A percentile compares a stretch with the other conserved stretches of the same genome.
These are phyloP conservation scores for Anomalospiza imberbis DNA, from an alignment of 2,797 vertebrate species.

Conservation along the genomic window DNA sequence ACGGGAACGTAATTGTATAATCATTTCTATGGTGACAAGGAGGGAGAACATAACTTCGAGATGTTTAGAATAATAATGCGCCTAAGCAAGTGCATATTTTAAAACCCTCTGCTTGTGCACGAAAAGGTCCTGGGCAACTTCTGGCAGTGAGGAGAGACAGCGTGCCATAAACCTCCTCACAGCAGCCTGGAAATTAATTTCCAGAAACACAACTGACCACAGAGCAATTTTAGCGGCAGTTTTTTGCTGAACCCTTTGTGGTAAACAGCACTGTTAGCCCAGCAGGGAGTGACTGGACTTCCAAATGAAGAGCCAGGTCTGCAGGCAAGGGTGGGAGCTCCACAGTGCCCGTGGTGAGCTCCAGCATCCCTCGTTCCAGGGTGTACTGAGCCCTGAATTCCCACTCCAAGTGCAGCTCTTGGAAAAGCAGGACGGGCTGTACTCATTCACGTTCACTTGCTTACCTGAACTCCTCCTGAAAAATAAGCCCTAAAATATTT, in stretches of 20 bases:
- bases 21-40: constrained; percentile 65
- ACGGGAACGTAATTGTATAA: constrained; percentile 39
- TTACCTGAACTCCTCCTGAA: background rate
- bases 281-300: constrained; percentile 38
- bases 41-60: constrained; percentile 48
- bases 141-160: constrained; percentile 9
- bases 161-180: constrained; percentile 1
- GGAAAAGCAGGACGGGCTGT: background rate
- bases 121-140: constrained; percentile 40
- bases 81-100: constrained; percentile 42
- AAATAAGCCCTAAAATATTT: background rate
- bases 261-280: constrained; percentile 49
- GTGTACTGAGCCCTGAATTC: background rate
- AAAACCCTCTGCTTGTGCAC: background rate
- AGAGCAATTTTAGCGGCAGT: constrained; percentile 40
- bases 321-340: constrained; percentile 9
- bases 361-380: background rate
- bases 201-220: constrained; percentile 46
- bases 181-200: constrained; percentile 65
- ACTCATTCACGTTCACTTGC: background rate
- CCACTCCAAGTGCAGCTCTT: background rate
- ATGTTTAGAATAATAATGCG: constrained; percentile 57
- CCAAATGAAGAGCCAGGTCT: constrained; percentile 37
- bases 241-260: constrained; percentile 48
- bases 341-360: background rate